Evolutionary conservation across 1,140 invertebrate species (phyloP).

Genomic region (Tribolium castaneum): DNA sequence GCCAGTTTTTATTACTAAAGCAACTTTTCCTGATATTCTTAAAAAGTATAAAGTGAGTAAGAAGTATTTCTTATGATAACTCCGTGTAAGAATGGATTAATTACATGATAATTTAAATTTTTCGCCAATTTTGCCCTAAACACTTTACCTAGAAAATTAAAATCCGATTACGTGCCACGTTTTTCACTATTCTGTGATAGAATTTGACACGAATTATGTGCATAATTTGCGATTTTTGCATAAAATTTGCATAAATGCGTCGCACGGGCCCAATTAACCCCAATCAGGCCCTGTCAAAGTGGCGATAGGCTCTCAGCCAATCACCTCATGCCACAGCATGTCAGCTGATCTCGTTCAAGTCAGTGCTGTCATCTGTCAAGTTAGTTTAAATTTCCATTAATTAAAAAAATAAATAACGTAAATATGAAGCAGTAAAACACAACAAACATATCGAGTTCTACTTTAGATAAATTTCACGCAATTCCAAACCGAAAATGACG

Average conservation of each 20-base stretch:
- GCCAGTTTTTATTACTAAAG: no score
- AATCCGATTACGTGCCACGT: background rate
- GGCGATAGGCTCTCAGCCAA: background rate
- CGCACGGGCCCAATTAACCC: background rate
- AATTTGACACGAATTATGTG: background rate
- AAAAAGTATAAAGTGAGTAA: no score
- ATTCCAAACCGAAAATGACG: background rate
- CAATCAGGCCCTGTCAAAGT: background rate
- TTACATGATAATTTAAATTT: no score
- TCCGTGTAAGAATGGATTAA: no score
- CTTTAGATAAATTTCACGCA: background rate
- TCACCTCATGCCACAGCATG: background rate
- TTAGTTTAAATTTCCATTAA: slow-evolving; percentile 16
- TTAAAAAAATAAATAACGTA: slow-evolving; percentile 6
- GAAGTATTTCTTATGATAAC: no score
- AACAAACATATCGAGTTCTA: background rate
- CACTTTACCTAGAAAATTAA: no score
- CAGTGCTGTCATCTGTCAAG: slow-evolving; percentile 10
- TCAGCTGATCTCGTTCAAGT: background rate
- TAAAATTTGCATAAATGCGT: background rate
- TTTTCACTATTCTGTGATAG: background rate
- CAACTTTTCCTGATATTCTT: no score
- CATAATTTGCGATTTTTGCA: background rate
- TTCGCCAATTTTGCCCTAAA: no score
- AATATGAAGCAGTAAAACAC: slow-evolving; percentile 5